phyloP scores from a whole-genome alignment of 2,888 invertebrate species.

The Plagodis pulveraria region DNA sequence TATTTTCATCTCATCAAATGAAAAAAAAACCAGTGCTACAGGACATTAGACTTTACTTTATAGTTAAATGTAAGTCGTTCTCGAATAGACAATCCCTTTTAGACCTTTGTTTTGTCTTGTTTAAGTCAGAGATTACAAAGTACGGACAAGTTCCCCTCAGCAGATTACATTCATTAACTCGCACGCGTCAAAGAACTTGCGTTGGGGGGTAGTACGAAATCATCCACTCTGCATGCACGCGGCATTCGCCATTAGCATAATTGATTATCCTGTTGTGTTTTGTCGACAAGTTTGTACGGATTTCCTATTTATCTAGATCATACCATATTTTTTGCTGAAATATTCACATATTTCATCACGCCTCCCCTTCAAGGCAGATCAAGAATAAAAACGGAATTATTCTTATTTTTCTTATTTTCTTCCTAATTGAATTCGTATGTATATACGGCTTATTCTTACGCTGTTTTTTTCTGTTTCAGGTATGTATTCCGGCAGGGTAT shows the following conservation, averaged over 20 bases:
- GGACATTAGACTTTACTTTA: no score
- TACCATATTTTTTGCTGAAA: neutral
- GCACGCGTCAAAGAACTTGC: constrained; percentile 30
- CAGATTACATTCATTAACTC: constrained; percentile 32
- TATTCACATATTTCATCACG: no score
- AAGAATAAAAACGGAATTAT: no score
- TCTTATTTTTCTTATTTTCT: no score
- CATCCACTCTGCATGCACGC: constrained; percentile 35
- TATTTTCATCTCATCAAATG: no score
- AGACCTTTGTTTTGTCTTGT: constrained; percentile 8
- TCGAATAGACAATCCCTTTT: neutral
- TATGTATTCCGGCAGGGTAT: neutral
- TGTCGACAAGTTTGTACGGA: constrained; percentile 23
- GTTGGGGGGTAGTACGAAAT: constrained; percentile 23
- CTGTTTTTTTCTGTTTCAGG: neutral
- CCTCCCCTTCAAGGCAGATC: no score
- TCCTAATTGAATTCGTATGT: no score
- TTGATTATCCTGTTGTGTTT: constrained; percentile 38
- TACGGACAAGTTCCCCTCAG: constrained; percentile 23
- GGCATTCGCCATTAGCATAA: constrained; percentile 36
- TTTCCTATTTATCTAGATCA: constrained; percentile 15
- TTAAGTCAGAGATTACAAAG: constrained; percentile 22
- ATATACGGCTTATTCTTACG: no score
- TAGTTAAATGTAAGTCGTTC: neutral
- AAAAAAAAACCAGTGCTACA: no score